Conservation (phyloP, 1,140 invertebrate genomes). For the Lordiphosa clarofinis region DNA sequence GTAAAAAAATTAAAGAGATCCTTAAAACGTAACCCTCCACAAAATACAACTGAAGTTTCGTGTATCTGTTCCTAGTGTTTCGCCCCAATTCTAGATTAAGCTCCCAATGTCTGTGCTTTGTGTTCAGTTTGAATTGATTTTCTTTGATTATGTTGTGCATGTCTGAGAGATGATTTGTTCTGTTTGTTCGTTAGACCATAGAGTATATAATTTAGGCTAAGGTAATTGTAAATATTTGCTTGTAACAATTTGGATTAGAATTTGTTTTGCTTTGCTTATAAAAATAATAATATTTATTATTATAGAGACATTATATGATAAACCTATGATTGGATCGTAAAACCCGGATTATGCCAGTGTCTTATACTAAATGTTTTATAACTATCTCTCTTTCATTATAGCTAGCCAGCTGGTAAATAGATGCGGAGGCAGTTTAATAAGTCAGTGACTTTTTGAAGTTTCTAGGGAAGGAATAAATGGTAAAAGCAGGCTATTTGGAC, state of each 20-base stretch:
- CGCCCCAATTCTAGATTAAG: slow-evolving; percentile 19
- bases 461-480: no score
- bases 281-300: slow-evolving; percentile 4
- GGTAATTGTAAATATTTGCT: slow-evolving; percentile 35
- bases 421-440: background rate
- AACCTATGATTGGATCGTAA: slow-evolving; percentile 33
- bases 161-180: slow-evolving; percentile 8
- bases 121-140: slow-evolving; percentile 6
- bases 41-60: slow-evolving; percentile 16
- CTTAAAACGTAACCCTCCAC: slow-evolving; percentile 38
- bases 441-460: no score
- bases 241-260: slow-evolving; percentile 15
- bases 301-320: slow-evolving; percentile 5
- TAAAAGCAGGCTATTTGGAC: no score
- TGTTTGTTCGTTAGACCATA: slow-evolving; percentile 15
- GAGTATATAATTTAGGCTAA: slow-evolving; percentile 17
- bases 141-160: slow-evolving; percentile 19
- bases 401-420: background rate
- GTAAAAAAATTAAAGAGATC: slow-evolving; percentile 50
- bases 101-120: slow-evolving; percentile 1
- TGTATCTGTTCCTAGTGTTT: slow-evolving; percentile 48
- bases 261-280: slow-evolving; percentile 6
- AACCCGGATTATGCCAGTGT: slow-evolving; percentile 45
- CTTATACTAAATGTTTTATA: slow-evolving; percentile 24
- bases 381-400: background rate